Percentiles rank a stretch among this genome's conserved stretches.
These are phyloP conservation scores for Hydrolagus affinis DNA, from an alignment of 2,113 vertebrate genomes.

Conservation along the genomic window DNA sequence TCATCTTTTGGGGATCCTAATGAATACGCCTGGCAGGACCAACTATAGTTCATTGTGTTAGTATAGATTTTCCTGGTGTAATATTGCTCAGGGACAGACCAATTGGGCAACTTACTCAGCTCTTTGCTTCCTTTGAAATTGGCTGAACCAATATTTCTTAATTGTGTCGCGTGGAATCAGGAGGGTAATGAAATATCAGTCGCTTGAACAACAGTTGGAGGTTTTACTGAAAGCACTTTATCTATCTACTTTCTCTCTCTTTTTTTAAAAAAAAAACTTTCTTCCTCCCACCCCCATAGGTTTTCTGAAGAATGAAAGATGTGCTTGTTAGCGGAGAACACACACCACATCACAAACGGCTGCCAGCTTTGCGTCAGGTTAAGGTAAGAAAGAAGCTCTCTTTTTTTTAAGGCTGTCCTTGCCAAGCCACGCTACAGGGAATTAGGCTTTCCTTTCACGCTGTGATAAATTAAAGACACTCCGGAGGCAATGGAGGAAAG, in stretches of 20 bases:
- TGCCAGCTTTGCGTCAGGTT: no score
- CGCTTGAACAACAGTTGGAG: not conserved
- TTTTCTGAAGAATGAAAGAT: not conserved
- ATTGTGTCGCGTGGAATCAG: slow-evolving; percentile 19
- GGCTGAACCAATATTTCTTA: slow-evolving; percentile 59
- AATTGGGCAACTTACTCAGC: slow-evolving; percentile 70
- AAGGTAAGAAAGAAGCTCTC: not conserved
- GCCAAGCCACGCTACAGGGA: not conserved
- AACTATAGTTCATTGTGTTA: slow-evolving; percentile 68
- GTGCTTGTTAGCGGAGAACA: not conserved
- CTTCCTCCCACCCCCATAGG: no score
- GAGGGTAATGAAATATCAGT: not conserved
- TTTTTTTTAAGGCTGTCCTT: not conserved
- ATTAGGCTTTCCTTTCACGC: not conserved
- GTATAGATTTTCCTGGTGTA: slow-evolving; percentile 72
- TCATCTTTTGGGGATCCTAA: slow-evolving; percentile 70
- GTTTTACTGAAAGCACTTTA: not conserved
- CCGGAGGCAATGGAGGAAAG: not conserved
- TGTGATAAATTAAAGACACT: not conserved
- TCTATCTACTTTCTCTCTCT: not conserved
- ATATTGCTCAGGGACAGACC: slow-evolving; percentile 69
- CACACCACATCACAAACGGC: not conserved
- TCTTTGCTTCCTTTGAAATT: slow-evolving; percentile 74
- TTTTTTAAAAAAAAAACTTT: no score
- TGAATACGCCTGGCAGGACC: slow-evolving; percentile 61